Evolutionary conservation across 2,113 vertebrate genomes (phyloP).

Genomic region (Spizaetus ornatus): DNA sequence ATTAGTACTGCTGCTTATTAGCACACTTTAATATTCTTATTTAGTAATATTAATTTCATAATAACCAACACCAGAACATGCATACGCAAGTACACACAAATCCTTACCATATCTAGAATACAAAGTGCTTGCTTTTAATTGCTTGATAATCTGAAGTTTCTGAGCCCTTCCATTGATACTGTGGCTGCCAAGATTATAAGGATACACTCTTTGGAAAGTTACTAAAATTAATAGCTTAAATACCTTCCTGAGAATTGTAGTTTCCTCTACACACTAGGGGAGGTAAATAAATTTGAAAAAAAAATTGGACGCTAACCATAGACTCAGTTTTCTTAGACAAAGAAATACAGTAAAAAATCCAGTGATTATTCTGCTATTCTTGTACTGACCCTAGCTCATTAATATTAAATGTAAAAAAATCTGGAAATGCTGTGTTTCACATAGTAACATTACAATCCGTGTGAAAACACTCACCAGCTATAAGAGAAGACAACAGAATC

Average conservation of each 20-base stretch:
- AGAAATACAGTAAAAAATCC: not conserved
- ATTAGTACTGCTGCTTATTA: not conserved
- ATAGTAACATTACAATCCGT: not conserved
- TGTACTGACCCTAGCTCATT: not conserved
- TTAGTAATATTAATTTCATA: not conserved
- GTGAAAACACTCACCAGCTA: not conserved
- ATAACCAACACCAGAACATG: not conserved
- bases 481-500: not conserved
- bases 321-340: not conserved
- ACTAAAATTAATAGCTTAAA: not conserved
- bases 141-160: not conserved
- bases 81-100: not conserved
- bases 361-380: not conserved
- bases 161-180: not conserved
- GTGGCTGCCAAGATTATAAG: not conserved
- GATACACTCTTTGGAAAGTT: not conserved
- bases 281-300: not conserved
- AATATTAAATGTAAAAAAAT: not conserved
- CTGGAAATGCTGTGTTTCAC: not conserved
- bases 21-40: not conserved
- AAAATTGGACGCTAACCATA: not conserved
- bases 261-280: not conserved
- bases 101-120: not conserved
- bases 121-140: not conserved
- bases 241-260: not conserved